Evolutionary conservation across 2,113 vertebrate species (phyloP).

Genomic region (Syngnathoides biaculeatus): DNA sequence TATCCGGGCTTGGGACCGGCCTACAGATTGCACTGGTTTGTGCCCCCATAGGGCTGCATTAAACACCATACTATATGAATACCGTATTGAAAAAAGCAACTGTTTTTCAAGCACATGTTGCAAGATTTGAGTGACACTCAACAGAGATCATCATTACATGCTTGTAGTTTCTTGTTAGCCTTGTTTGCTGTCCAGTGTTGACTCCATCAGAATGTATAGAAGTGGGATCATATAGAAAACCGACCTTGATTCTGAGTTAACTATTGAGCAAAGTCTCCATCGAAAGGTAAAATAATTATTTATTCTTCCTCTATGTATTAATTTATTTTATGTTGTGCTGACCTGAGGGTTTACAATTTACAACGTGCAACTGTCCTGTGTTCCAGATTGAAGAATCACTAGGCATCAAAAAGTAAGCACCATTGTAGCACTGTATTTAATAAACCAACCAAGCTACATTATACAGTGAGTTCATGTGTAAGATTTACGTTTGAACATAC

Average conservation of each 20-base stretch:
- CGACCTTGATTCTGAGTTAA: neutral
- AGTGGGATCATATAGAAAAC: neutral
- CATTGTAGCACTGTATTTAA: neutral
- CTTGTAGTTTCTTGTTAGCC: conserved; percentile 38
- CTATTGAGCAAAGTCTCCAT: neutral
- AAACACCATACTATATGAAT: conserved; percentile 56
- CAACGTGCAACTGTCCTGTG: neutral
- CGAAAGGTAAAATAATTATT: too few relatives aligned
- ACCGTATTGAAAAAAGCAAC: conserved; percentile 48
- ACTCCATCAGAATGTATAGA: conserved; percentile 45
- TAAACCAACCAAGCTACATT: neutral
- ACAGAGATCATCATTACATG: conserved; percentile 44
- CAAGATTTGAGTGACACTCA: conserved; percentile 45
- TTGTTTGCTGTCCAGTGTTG: conserved; percentile 44
- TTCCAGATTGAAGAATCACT: neutral
- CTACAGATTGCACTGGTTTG: too few relatives aligned
- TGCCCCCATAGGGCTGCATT: too few relatives aligned
- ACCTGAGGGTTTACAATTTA: neutral
- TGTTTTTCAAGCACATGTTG: conserved; percentile 50
- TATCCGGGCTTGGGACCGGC: too few relatives aligned
- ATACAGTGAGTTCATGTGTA: neutral
- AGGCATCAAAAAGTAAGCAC: neutral
- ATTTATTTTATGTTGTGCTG: neutral
- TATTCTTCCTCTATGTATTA: neutral
- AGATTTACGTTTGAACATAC: too few relatives aligned